phyloP scores from a whole-genome alignment of 2,797 vertebrate species.

The Chaetodon trifasciatus region DNA sequence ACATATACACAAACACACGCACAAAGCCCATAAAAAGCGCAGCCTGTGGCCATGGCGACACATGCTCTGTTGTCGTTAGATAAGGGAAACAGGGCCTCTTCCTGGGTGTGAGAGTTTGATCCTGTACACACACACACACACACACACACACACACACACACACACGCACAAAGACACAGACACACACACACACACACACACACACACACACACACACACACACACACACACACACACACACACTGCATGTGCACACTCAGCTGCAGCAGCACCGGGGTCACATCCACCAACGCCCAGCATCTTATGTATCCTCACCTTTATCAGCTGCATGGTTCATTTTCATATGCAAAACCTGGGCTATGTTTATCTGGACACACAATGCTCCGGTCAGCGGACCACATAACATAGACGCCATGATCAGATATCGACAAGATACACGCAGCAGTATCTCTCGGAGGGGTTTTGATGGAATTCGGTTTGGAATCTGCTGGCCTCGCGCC shows the following conservation, averaged over 20 bases:
- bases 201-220: conserved; percentile 36
- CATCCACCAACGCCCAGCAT: conserved; percentile 42
- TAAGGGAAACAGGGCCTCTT: conserved; percentile 85
- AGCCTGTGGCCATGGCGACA: conserved; percentile 84
- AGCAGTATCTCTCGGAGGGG: conserved; percentile 34
- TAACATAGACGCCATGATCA: conserved; percentile 25
- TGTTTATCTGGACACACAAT: conserved; percentile 52
- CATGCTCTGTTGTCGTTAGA: conserved; percentile 84
- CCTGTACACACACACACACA: conserved; percentile 56
- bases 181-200: conserved; percentile 26
- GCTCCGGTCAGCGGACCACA: conserved; percentile 43
- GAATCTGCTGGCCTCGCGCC: conserved; percentile 44
- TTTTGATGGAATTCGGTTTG: conserved; percentile 50
- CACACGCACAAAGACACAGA: too few species aligned
- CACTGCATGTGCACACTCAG: conserved; percentile 36
- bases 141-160: conserved; percentile 34
- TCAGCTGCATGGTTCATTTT: conserved; percentile 63
- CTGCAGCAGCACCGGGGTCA: conserved; percentile 65
- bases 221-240: conserved; percentile 35
- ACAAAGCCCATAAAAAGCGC: conserved; percentile 80
- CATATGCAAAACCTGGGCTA: conserved; percentile 65
- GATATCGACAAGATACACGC: conserved; percentile 20
- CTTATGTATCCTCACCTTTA: conserved; percentile 59
- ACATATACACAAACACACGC: conserved; percentile 42
- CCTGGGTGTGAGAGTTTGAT: conserved; percentile 81